Evolutionary conservation across 2,113 vertebrate species (phyloP).

Genomic region (Parotia lawesii): DNA sequence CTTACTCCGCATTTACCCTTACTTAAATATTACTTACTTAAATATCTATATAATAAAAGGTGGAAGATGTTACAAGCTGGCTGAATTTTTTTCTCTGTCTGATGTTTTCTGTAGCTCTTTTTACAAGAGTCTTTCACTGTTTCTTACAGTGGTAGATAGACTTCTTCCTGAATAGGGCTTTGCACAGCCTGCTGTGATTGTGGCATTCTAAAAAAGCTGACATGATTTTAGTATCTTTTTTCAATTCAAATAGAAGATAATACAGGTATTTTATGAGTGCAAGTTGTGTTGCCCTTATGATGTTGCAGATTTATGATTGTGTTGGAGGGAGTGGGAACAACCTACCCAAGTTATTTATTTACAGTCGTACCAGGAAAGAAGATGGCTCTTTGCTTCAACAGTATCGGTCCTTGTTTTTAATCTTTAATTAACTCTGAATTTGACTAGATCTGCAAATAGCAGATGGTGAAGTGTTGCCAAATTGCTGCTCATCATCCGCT

Average conservation of each 20-base stretch:
- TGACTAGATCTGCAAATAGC: slow-evolving; percentile 50
- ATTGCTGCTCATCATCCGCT: slow-evolving; percentile 44
- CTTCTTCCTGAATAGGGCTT: neutral
- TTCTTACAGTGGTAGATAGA: neutral
- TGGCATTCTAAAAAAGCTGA: neutral
- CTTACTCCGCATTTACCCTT: neutral
- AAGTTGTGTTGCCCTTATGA: neutral
- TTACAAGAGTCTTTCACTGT: neutral
- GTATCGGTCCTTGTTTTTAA: neutral
- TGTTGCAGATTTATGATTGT: neutral
- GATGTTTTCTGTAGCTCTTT: neutral
- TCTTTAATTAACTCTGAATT: slow-evolving; percentile 60
- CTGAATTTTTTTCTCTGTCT: neutral
- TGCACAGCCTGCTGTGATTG: neutral
- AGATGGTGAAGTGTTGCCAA: slow-evolving; percentile 57
- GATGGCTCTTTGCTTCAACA: slow-evolving; percentile 1
- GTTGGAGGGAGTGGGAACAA: neutral
- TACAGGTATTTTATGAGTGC: neutral
- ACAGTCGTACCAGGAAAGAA: neutral
- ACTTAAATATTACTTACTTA: neutral
- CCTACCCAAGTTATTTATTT: neutral
- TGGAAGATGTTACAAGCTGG: neutral
- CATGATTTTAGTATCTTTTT: neutral
- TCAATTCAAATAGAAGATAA: neutral
- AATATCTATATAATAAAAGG: neutral